These are phyloP conservation scores for Petrocephalus zakoni DNA, from an alignment of 2,113 vertebrate species.

Conservation along the genomic window DNA sequence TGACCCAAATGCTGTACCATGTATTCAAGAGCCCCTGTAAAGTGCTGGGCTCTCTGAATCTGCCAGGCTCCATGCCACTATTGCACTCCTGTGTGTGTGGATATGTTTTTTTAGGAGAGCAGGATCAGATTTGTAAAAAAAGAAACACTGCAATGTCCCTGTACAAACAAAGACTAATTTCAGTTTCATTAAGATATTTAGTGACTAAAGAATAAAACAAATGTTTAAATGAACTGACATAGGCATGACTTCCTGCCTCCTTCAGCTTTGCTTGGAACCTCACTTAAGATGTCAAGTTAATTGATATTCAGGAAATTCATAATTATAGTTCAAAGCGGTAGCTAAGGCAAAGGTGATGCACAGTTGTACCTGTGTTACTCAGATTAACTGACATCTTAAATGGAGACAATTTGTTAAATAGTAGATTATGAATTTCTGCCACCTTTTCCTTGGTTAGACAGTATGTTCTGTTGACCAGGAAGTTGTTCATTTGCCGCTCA, in stretches of 20 bases:
- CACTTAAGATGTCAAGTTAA: not conserved
- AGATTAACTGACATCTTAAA: not conserved
- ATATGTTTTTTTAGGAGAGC: not conserved
- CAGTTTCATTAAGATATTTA: not conserved
- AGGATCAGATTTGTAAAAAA: not conserved
- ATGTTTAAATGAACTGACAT: not conserved
- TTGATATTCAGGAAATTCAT: not conserved
- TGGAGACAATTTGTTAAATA: not conserved
- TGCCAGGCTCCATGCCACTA: not conserved
- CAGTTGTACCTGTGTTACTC: not conserved
- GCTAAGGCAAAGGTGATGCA: not conserved
- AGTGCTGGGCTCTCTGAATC: not conserved
- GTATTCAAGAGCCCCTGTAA: not conserved
- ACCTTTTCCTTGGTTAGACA: not conserved
- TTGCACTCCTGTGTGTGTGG: not conserved
- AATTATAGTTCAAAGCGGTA: not conserved
- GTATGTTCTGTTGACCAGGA: not conserved
- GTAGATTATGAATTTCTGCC: not conserved
- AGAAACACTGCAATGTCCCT: not conserved
- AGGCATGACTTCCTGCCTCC: not conserved
- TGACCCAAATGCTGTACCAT: not conserved
- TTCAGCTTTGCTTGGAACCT: not conserved
- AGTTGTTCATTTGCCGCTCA: not conserved
- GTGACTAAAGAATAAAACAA: not conserved
- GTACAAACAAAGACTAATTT: not conserved